Evolutionary conservation across 23 tunicate species (phyloP).

Genomic region (Oikopleura vanhoeffeni): DNA sequence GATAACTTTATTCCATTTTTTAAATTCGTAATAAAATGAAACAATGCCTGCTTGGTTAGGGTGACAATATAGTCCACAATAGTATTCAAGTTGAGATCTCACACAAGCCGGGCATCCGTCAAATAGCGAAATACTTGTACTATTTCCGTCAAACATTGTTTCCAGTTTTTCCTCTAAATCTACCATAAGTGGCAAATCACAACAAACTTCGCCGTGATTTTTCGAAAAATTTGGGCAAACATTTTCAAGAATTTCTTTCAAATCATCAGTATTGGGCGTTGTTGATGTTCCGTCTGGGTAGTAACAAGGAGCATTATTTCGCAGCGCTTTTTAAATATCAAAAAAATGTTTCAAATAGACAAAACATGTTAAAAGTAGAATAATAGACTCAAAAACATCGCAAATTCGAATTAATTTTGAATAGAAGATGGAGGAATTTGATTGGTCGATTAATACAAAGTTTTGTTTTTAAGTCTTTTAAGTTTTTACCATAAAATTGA

Average conservation of each 20-base stretch:
- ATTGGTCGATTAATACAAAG: too few species aligned
- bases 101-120: not conserved
- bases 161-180: not conserved
- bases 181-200: not conserved
- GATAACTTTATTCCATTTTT: too few species aligned
- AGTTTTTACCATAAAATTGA: too few species aligned
- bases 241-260: not conserved
- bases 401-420: too few species aligned
- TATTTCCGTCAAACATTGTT: not conserved
- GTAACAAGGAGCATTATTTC: constrained; percentile 3
- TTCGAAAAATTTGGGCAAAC: not conserved
- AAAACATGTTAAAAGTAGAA: too few species aligned
- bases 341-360: too few species aligned
- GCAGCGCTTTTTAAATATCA: not conserved
- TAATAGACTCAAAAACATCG: too few species aligned
- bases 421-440: too few species aligned
- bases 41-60: not conserved
- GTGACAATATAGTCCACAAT: not conserved
- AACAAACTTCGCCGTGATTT: not conserved
- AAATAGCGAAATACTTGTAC: not conserved
- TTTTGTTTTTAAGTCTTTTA: too few species aligned
- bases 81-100: not conserved
- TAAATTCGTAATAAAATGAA: too few species aligned
- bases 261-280: too few species aligned
- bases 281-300: not conserved